Evolutionary conservation across 2,797 vertebrate genomes (phyloP).

Genomic region (Anolis apletophallus): DNA sequence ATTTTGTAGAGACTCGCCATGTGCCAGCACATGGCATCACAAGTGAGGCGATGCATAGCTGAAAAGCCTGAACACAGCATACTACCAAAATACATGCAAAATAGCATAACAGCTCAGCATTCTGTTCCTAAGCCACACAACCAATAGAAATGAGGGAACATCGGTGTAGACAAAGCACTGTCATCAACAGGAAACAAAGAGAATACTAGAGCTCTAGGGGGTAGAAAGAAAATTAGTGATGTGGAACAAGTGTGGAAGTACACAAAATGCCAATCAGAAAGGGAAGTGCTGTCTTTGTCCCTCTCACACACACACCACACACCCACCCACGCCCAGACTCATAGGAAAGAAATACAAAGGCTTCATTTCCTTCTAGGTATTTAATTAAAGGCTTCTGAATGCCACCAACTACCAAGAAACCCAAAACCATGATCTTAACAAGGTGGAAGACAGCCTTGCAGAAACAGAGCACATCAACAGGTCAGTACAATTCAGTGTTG

Average conservation of each 20-base stretch:
- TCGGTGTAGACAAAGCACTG: background rate
- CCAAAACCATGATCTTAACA: background rate
- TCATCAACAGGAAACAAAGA: background rate
- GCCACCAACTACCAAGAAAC: background rate
- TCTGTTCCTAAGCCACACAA: background rate
- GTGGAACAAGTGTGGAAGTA: background rate
- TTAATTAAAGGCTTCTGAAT: background rate
- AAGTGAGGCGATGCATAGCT: background rate
- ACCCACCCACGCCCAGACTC: no score
- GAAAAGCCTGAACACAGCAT: background rate
- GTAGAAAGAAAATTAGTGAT: background rate
- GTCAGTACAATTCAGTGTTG: background rate
- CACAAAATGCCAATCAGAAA: background rate
- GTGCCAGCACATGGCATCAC: background rate
- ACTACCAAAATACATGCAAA: background rate
- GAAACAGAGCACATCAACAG: background rate
- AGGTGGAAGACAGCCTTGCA: no score
- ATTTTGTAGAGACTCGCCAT: background rate
- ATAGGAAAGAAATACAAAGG: background rate
- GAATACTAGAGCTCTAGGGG: background rate
- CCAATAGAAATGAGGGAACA: background rate
- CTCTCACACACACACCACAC: no score
- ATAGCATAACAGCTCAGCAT: background rate
- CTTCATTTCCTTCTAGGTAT: background rate
- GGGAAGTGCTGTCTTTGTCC: background rate